Conservation (phyloP, 2,113 vertebrate genomes). For the Barbus barbus region DNA sequence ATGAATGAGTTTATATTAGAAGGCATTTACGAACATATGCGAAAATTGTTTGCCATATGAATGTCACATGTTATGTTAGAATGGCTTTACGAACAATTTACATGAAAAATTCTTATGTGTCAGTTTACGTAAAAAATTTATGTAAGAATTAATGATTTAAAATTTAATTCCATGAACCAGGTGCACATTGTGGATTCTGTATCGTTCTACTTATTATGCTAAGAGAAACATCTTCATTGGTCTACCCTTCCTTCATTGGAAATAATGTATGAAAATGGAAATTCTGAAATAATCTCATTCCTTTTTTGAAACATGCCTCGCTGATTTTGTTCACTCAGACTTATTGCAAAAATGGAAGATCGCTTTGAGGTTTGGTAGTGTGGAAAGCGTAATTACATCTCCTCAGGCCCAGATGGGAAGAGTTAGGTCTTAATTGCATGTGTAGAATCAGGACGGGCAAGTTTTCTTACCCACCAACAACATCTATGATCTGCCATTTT, state of each 20-base stretch:
- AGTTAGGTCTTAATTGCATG: conserved; percentile 48
- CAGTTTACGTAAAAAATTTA: not conserved
- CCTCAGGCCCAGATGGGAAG: conserved; percentile 30
- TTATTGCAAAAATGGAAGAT: conserved; percentile 1
- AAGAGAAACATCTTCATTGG: not conserved
- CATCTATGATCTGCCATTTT: not conserved
- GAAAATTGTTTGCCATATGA: not conserved
- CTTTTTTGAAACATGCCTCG: conserved; percentile 4
- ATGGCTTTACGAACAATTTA: not conserved
- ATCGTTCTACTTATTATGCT: not conserved
- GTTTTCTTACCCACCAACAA: not conserved
- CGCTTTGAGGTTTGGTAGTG: conserved; percentile 23
- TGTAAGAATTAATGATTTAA: not conserved
- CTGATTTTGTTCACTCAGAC: conserved; percentile 7
- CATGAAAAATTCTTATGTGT: not conserved
- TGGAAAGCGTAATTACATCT: conserved; percentile 48
- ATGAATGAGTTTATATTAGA: not conserved
- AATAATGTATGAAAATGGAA: not conserved
- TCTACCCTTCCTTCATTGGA: not conserved
- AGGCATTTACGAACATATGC: not conserved
- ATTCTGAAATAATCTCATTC: not conserved
- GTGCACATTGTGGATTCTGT: not conserved
- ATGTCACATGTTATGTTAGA: not conserved
- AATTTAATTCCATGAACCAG: not conserved
- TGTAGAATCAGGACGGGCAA: not conserved